These are phyloP conservation scores for Brachionichthys hirsutus DNA, from an alignment of 2,113 vertebrate species.

Conservation along the genomic window DNA sequence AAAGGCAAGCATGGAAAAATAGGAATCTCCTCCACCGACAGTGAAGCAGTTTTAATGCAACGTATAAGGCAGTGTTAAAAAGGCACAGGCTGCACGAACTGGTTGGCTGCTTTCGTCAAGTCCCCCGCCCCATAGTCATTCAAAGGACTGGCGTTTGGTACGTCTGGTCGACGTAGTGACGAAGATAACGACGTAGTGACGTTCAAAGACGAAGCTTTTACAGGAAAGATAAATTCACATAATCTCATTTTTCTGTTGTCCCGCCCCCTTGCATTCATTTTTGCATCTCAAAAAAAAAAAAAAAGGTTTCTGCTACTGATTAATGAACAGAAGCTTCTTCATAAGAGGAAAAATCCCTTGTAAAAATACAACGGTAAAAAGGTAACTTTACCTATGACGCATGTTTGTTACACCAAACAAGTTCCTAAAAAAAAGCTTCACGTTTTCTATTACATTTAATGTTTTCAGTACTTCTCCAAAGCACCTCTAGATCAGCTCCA, in stretches of 20 bases:
- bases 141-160: neutral
- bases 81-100: slow-evolving; percentile 54
- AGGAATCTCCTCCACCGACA: neutral
- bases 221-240: slow-evolving; percentile 18
- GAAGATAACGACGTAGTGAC: slow-evolving; percentile 12
- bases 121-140: neutral
- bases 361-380: slow-evolving; percentile 45
- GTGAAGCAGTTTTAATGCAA: slow-evolving; percentile 27
- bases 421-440: neutral
- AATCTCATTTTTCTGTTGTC: slow-evolving; percentile 6
- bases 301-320: slow-evolving; percentile 21
- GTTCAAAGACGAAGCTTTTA: slow-evolving; percentile 9
- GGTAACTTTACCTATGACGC: slow-evolving; percentile 23
- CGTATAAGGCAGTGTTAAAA: slow-evolving; percentile 61
- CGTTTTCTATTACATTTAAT: slow-evolving; percentile 23
- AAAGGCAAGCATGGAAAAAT: slow-evolving; percentile 22
- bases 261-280: slow-evolving; percentile 25
- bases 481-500: slow-evolving; percentile 4
- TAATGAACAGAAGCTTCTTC: slow-evolving; percentile 31
- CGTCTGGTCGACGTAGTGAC: slow-evolving; percentile 14
- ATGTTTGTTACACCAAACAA: slow-evolving; percentile 7
- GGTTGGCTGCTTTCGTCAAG: neutral
- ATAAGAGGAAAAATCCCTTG: slow-evolving; percentile 48
- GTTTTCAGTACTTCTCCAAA: slow-evolving; percentile 9
- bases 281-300: slow-evolving; percentile 2